Evolutionary conservation across 2,113 vertebrate genomes (phyloP).

Genomic region (Mustela lutreola): DNA sequence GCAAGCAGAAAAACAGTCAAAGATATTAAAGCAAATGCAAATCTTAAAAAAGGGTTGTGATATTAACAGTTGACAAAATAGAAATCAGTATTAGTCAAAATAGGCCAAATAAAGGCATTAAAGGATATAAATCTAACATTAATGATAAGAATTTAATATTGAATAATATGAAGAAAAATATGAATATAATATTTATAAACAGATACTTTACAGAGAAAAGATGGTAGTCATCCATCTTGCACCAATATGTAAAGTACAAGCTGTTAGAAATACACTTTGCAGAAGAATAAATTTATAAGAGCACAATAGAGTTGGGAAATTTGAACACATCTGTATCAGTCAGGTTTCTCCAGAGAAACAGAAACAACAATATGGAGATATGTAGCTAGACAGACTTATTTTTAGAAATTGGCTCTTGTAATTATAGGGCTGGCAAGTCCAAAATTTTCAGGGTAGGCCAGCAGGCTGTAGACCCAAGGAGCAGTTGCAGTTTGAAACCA

Average conservation of each 20-base stretch:
- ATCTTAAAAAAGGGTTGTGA: background rate
- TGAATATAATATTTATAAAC: conserved; percentile 25
- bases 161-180: background rate
- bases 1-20: conserved; percentile 1
- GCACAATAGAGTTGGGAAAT: background rate
- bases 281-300: conserved; percentile 43
- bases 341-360: background rate
- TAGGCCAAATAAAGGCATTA: background rate
- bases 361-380: background rate
- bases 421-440: background rate
- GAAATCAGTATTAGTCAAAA: background rate
- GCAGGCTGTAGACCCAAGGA: background rate
- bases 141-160: conserved; percentile 9
- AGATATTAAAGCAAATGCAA: background rate
- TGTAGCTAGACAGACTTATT: background rate
- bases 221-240: background rate
- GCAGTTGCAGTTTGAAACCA: background rate
- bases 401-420: background rate
- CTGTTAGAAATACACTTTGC: conserved; percentile 4
- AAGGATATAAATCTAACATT: background rate
- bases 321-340: background rate
- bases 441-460: background rate
- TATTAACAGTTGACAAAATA: conserved; percentile 10
- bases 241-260: background rate
- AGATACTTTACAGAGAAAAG: conserved; percentile 25